Evolutionary conservation across 2,797 vertebrate species (phyloP).

Genomic region (Epinephelus coioides): DNA sequence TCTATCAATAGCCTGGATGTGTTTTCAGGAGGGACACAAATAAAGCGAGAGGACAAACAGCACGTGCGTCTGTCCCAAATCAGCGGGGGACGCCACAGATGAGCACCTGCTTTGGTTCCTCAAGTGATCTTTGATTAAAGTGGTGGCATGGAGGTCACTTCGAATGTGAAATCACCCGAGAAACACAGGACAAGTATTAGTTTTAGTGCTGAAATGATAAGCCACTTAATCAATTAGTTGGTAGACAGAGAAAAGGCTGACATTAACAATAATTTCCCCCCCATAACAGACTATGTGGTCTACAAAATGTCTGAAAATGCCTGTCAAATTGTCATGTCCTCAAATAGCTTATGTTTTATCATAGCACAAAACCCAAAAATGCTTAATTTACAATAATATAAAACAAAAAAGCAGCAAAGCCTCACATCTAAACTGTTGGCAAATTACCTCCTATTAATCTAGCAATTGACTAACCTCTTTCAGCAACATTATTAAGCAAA

Average conservation of each 20-base stretch:
- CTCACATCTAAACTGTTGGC: not conserved
- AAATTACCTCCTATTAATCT: too few species aligned
- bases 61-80: constrained; percentile 36
- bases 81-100: constrained; percentile 21
- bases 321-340: not conserved
- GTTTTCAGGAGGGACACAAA: constrained; percentile 62
- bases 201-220: not conserved
- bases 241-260: not conserved
- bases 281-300: too few species aligned
- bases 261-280: not conserved
- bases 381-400: not conserved
- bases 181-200: not conserved
- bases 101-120: constrained; percentile 20
- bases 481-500: too few species aligned
- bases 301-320: not conserved
- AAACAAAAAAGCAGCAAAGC: not conserved
- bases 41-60: constrained; percentile 33
- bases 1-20: constrained; percentile 69
- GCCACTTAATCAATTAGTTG: not conserved
- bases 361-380: not conserved
- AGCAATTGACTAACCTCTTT: too few species aligned
- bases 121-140: not conserved
- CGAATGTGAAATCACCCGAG: constrained; percentile 32
- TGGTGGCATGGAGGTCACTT: constrained; percentile 12
- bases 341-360: not conserved